A percentile compares a stretch with the other conserved stretches of the same genome.
phyloP scores from a whole-genome alignment of 2,888 invertebrate species.

The Drosophila fulvimacula region DNA sequence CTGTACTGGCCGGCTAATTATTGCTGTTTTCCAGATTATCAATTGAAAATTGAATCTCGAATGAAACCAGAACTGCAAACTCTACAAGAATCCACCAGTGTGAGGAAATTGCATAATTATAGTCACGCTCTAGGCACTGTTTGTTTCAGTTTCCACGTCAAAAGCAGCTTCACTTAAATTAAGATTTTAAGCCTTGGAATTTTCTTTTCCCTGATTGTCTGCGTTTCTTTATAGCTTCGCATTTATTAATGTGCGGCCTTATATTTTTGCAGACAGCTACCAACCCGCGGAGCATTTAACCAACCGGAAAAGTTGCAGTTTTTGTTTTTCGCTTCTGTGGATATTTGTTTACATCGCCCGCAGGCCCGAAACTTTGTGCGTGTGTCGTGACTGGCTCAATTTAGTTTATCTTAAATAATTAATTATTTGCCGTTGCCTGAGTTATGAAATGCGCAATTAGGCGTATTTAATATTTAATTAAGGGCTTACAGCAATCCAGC shows the following conservation, averaged over 20 bases:
- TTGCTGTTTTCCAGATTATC: conserved; percentile 28
- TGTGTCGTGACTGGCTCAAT: conserved; percentile 69
- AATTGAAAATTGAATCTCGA: conserved; percentile 27
- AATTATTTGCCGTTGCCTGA: conserved; percentile 75
- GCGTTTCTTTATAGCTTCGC: not conserved
- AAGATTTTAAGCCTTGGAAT: not conserved
- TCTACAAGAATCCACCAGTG: not conserved
- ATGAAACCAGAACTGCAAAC: conserved; percentile 19
- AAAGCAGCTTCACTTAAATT: conserved; percentile 11
- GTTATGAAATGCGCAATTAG: conserved; percentile 82
- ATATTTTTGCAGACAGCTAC: conserved; percentile 10
- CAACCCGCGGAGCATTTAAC: not conserved
- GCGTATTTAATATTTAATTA: conserved; percentile 80
- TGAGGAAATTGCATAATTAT: conserved; percentile 43
- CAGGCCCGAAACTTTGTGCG: conserved; percentile 39
- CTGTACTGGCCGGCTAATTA: conserved; percentile 57
- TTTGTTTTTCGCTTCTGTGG: conserved; percentile 10
- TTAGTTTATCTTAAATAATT: conserved; percentile 80
- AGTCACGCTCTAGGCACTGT: conserved; percentile 9
- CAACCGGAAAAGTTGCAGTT: conserved; percentile 3
- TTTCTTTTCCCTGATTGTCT: conserved; percentile 8
- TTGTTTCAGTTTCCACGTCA: conserved; percentile 41
- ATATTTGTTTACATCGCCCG: conserved; percentile 44
- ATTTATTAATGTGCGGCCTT: conserved; percentile 10
- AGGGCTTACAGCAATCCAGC: conserved; percentile 62